Base-by-base conservation (phyloP, 92 coral and sea anemone species). In the Scolanthus callimorphus region DNA sequence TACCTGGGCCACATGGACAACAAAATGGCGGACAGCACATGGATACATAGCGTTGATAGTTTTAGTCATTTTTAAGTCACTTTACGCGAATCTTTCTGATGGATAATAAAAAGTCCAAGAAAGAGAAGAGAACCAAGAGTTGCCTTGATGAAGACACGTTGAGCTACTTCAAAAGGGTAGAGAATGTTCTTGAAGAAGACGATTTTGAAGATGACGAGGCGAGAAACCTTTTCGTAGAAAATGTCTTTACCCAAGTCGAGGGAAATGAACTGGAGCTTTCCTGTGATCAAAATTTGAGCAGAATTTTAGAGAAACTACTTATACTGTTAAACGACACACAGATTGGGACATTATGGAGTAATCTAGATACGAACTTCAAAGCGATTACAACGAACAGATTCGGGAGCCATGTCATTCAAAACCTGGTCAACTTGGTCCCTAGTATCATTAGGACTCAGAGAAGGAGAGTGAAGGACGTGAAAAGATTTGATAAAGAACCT, bases 371-470 rank as follows among this genome's bases (percentile, higher is more conserved):
- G 4, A 49, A 71, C 63, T 87, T 51, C 79, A 68, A 43, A 21
- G 61, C 71, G 9, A 29, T 87, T 15, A 59, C 82, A 2, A 78
- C 53, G 58, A 90, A 87, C 62, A 73, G 79, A 59, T 83, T 78
- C 45, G 95, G 86, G 17, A 87, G 95, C 28, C 95, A 87, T 34
- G 95, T 87, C 22, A n/a, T 83, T n/a, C 90, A 87, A 70, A 45
- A 74, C 29, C 52, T 87, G 65, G 61, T 83, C 2, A 84, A 71
- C 72, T 38, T 27, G 3, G 76, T 73, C 25, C 80, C 85, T 31
- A 57, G 45, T 27, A 65, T 81, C 13, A 73, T 87, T 47, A 73
- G 79, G 60, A 55, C 74, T 28, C 90, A 87, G 45, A 56, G 88
- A 38, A 67, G 29, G 21, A 56, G 61, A 60, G 55, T 38, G 20